Conservation (phyloP, 35 echinoderm and acorn worm genomes). For the Apostichopus californicus region DNA sequence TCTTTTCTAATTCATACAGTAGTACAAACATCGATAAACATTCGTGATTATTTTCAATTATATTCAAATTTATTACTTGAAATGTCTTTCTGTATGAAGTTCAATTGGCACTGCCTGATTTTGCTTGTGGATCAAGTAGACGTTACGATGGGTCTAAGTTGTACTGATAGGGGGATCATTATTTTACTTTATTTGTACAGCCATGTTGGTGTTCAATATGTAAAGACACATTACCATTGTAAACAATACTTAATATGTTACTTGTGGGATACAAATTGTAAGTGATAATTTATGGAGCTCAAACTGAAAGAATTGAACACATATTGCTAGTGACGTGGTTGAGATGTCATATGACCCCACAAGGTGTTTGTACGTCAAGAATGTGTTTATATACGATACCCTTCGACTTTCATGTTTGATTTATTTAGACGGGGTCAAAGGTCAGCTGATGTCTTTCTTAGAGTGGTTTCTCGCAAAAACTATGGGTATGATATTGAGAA, state of each 20-base stretch:
- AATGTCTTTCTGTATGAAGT: constrained; percentile 14
- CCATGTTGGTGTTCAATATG: no score
- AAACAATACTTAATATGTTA: no score
- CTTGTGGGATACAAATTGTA: no score
- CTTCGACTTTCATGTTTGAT: not conserved
- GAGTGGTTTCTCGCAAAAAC: not conserved
- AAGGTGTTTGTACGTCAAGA: not conserved
- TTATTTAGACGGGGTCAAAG: constrained; percentile 5
- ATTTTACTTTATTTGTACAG: no score
- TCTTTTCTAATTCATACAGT: not conserved
- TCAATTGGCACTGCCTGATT: not conserved
- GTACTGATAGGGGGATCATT: no score
- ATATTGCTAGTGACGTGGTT: not conserved
- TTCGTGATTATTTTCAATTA: no score
- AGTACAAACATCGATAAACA: no score
- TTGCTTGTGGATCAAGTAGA: not conserved
- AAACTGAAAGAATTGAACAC: no score
- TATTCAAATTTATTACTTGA: not conserved
- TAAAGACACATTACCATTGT: no score
- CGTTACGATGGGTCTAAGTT: no score
- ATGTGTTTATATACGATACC: constrained; percentile 4
- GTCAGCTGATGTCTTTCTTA: not conserved
- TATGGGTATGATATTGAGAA: not conserved
- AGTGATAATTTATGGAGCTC: no score
- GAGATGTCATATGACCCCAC: not conserved